phyloP scores from a whole-genome alignment of 2,888 invertebrate genomes.

The Mystacides longicornis region DNA sequence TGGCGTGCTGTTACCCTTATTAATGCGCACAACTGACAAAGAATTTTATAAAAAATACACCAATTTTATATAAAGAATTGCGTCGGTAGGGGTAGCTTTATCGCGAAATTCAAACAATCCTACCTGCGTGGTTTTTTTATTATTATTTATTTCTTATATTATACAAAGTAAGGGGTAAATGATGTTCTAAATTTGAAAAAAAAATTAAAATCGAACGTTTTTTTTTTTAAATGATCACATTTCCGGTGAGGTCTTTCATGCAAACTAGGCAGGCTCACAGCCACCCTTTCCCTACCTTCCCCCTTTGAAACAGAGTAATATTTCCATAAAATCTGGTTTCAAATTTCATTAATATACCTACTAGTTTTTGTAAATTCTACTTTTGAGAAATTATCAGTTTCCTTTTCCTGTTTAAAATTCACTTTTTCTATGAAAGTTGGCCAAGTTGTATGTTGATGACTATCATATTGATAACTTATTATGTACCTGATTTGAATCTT shows the following conservation, averaged over 20 bases:
- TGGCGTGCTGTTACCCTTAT: conserved; percentile 24
- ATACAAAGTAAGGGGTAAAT: conserved; percentile 21
- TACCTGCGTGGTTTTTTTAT: conserved; percentile 18
- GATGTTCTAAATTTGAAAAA: conserved; percentile 11
- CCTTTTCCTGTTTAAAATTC: no score
- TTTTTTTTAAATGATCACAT: conserved; percentile 3
- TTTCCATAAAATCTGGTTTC: not conserved
- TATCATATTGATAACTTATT: no score
- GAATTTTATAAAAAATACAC: conserved; percentile 17
- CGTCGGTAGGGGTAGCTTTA: conserved; percentile 20
- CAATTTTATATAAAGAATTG: conserved; percentile 21
- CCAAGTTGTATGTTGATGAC: no score
- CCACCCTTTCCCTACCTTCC: not conserved
- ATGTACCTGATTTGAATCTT: no score
- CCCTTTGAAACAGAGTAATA: not conserved
- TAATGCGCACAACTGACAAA: conserved; percentile 23
- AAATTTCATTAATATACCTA: not conserved
- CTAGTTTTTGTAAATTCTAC: no score
- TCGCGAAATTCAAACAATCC: conserved; percentile 25
- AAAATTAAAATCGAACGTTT: conserved; percentile 7
- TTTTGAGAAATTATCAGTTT: no score
- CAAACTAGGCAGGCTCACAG: not conserved
- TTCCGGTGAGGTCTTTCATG: conserved; percentile 18
- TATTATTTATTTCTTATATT: conserved; percentile 6
- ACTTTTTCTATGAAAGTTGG: no score